Base-by-base conservation (phyloP, 2,113 vertebrate species). In the Myodes glareolus region DNA sequence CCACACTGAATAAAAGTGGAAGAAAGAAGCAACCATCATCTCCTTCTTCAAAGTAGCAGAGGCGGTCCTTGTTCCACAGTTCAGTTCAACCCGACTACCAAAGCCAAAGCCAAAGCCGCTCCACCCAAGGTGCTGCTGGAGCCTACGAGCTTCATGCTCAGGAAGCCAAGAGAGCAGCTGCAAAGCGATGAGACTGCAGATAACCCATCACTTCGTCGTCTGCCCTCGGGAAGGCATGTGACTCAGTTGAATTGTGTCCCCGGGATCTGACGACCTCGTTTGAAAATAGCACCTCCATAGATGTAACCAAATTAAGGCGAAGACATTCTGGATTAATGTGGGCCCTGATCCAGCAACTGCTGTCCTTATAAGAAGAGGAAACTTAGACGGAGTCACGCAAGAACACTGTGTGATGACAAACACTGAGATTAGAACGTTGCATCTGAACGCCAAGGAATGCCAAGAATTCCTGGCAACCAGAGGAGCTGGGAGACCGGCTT, bases 361-460 rank as follows among this genome's bases (percentile, higher is more conserved):
- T 92, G 78, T 96, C 92, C 88, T 95, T 91, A 94, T 58, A 92
- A 89, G 94, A 96, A 72, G 84, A 96, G 78, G 92, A 91, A 96
- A 97, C 96, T 95, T 68, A 92, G 78, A 92, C 11, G 27, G 80
- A 77, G 55, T 95, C 81, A 92, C 88, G 75, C 42, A 80, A 91
- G 92, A 96, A 95, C 76, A 94, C 33, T 82, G 77, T 81, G 87
- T 82, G 72, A 95, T 72, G 90, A 91, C 90, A 95, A 94, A 96
- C 86, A 84, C 58, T 47, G 78, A 95, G 96, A 95, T 91, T 55
- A 75, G 76, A 91, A 85, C 36, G 75, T 84, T 58, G 45, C 78
- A 87, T 89, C 82, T 50, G 50, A 87, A 95, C 45, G 88, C 50
- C 75, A 77, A 94, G 17, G 80, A 97, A 94, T 76, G 92, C 72